Evolutionary conservation across 2,797 vertebrate species (phyloP).

Genomic region (Sitta carolinensis): DNA sequence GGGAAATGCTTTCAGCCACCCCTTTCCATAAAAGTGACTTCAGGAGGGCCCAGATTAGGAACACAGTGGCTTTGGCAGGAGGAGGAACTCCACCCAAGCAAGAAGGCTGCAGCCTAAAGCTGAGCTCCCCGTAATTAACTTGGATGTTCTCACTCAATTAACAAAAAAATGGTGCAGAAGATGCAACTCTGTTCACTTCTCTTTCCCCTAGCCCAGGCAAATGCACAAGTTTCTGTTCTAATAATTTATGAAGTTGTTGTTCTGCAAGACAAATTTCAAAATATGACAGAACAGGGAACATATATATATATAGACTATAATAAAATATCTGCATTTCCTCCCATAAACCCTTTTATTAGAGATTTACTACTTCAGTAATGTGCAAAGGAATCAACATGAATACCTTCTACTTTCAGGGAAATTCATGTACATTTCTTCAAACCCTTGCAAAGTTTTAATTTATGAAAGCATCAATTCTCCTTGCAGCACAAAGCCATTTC

Average conservation of each 20-base stretch:
- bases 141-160: neutral
- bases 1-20: neutral
- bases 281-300: neutral
- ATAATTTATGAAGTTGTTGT: neutral
- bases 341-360: neutral
- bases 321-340: conserved; percentile 7
- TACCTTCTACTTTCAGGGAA: neutral
- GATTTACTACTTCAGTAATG: neutral
- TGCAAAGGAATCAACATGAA: neutral
- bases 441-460: neutral
- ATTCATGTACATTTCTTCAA: neutral
- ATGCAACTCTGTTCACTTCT: neutral
- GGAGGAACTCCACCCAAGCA: neutral
- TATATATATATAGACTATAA: neutral
- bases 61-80: neutral
- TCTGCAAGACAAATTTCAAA: neutral
- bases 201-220: neutral
- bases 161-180: neutral
- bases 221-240: neutral
- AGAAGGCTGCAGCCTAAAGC: neutral
- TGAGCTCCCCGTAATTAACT: neutral
- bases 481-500: neutral
- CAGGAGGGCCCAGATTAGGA: neutral
- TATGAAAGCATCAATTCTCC: neutral
- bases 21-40: neutral